phyloP scores from a whole-genome alignment of 2,113 vertebrate genomes.

The Epinephelus cyanopodus region DNA sequence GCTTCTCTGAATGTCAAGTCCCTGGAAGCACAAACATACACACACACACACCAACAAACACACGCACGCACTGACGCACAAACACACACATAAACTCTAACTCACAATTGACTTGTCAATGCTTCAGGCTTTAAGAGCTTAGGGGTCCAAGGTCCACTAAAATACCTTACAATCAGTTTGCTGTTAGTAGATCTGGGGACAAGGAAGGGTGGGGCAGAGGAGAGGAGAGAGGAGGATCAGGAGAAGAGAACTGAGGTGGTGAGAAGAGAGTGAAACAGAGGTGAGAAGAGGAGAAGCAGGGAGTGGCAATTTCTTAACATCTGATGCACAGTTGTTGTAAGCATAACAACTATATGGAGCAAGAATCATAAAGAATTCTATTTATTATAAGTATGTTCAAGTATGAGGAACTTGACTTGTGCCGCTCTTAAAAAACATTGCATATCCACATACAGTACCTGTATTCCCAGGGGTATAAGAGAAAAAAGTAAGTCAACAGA shows the following conservation, averaged over 20 bases:
- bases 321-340: background rate
- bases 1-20: slow-evolving; percentile 59
- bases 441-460: background rate
- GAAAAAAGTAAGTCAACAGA: background rate
- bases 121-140: slow-evolving; percentile 45
- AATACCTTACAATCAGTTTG: slow-evolving; percentile 44
- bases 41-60: slow-evolving; percentile 2
- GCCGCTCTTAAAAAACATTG: background rate
- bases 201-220: background rate
- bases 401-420: background rate
- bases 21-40: slow-evolving; percentile 8
- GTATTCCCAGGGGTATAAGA: background rate
- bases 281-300: background rate
- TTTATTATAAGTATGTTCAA: background rate
- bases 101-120: slow-evolving; percentile 52
- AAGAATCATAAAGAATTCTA: background rate
- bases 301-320: background rate
- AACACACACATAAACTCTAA: slow-evolving; percentile 27
- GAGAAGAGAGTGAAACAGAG: background rate
- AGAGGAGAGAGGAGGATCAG: background rate
- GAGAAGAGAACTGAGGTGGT: background rate
- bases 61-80: background rate
- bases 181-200: slow-evolving; percentile 29
- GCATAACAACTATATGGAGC: background rate
- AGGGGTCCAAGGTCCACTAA: slow-evolving; percentile 34